Evolutionary conservation across 2,113 vertebrate genomes (phyloP).

Genomic region (Acanthochromis polyacanthus): DNA sequence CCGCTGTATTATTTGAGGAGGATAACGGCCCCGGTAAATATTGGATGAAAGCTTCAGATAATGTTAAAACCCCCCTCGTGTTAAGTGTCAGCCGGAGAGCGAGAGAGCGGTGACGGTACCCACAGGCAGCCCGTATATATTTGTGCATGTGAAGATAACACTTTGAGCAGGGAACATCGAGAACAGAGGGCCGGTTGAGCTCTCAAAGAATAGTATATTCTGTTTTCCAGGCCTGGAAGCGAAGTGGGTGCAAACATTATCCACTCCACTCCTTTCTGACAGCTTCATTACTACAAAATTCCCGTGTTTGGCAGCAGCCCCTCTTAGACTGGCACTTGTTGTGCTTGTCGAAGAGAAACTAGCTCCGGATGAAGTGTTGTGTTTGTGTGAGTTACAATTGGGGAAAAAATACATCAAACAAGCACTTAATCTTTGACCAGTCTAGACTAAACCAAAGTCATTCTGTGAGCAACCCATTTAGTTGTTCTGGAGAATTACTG

Average conservation of each 20-base stretch:
- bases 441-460: constrained; percentile 39
- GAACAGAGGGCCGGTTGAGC: not conserved
- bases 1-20: constrained; percentile 55
- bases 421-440: constrained; percentile 59
- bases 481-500: constrained; percentile 35
- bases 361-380: constrained; percentile 45
- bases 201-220: constrained; percentile 29
- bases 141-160: constrained; percentile 33
- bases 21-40: constrained; percentile 37
- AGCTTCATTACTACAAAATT: constrained; percentile 63
- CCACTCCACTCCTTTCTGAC: constrained; percentile 61
- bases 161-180: not conserved
- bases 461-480: constrained; percentile 50
- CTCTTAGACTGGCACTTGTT: constrained; percentile 53
- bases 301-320: constrained; percentile 44
- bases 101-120: constrained; percentile 38
- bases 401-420: constrained; percentile 53
- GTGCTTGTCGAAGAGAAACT: constrained; percentile 49
- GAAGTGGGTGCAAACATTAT: constrained; percentile 48
- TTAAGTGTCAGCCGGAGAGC: constrained; percentile 51
- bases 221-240: constrained; percentile 22
- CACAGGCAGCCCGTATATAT: constrained; percentile 25
- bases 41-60: constrained; percentile 43
- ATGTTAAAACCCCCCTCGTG: not conserved
- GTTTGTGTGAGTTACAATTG: constrained; percentile 56